Evolutionary conservation across 1,140 invertebrate species (phyloP), one percentile per base, ranked within the genome.

Genomic region (Acromyrmex charruanus): DNA sequence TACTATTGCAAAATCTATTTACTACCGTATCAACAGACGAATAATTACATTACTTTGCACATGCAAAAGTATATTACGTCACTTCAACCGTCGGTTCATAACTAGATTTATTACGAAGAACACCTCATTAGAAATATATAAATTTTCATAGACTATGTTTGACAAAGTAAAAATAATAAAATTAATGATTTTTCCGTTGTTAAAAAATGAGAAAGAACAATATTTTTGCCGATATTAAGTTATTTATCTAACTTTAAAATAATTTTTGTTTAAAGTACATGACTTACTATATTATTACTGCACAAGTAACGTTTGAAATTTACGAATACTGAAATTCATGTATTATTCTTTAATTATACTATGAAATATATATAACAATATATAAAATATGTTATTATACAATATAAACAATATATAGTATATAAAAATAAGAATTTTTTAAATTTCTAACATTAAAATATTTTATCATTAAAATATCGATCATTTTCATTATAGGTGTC

Each of bases 1-100:
- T 77, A 44, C 28, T 66, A 49, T 44, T 71, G 65, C 51, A 81
- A 81, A 81, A 81, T 81, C 51, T 71, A 28, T 81, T 28, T 65
- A 65, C 39, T 44, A n/a, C 49, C 10, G 31, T 71, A 53, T 81
- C 66, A 71, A 81, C 66, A 44, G 51, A 58, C 79, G 21, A 25
- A 12, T 59, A 58, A 55, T 71, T 81, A 10, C 63, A n/a, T 80
- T 80, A 44, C 39, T 49, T 69, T 28, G 21, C 39, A 28, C 44
- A 58, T 55, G 31, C n/a, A 69, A 69, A 5, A 68, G n/a, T 58
- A 49, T 63, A 81, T 58, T 69, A 71, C 66, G 31, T 49, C 53
- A 31, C 21, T 69, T 81, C 21, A 58, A 58, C 51, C n/a, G 77
- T 71, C 10, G 3, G 16, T 58, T 81, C 16, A 6, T 49, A 49